phyloP scores from a whole-genome alignment of 2,113 vertebrate genomes.

The Channa argus region DNA sequence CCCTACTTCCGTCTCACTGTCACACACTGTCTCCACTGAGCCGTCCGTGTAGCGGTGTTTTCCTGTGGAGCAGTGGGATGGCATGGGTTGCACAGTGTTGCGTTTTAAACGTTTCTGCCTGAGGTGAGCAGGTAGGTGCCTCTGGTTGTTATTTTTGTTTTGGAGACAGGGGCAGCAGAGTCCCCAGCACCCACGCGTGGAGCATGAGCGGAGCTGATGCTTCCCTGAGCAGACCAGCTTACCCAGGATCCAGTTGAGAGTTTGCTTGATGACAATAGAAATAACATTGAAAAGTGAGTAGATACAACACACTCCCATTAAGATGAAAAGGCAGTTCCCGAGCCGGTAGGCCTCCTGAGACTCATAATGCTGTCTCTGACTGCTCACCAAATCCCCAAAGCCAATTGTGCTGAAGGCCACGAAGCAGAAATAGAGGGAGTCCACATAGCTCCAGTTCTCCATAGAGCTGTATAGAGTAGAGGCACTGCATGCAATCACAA shows the following conservation, averaged over 20 bases:
- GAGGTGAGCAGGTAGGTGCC: slow-evolving; percentile 50
- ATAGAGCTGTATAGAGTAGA: slow-evolving; percentile 83
- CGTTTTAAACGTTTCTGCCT: slow-evolving; percentile 69
- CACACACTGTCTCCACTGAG: slow-evolving; percentile 83
- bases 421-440: slow-evolving; percentile 86
- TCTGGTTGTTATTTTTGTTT: slow-evolving; percentile 42
- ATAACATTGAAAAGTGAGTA: slow-evolving; percentile 87
- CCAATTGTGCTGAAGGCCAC: slow-evolving; percentile 88
- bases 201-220: slow-evolving; percentile 65
- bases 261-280: slow-evolving; percentile 87
- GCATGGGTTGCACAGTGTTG: slow-evolving; percentile 79
- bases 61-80: slow-evolving; percentile 50
- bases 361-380: slow-evolving; percentile 80
- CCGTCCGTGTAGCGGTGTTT: slow-evolving; percentile 71
- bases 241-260: slow-evolving; percentile 85
- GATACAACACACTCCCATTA: slow-evolving; percentile 86
- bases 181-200: slow-evolving; percentile 51
- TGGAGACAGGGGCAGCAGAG: slow-evolving; percentile 74
- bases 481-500: slow-evolving; percentile 83
- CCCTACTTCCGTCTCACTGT: slow-evolving; percentile 82
- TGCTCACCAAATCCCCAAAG: slow-evolving; percentile 86
- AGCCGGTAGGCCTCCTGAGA: slow-evolving; percentile 82
- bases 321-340: slow-evolving; percentile 83
- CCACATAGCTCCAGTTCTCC: slow-evolving; percentile 86
- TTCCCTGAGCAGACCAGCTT: slow-evolving; percentile 71